Conservation (phyloP, 2,888 invertebrate species). For the Athetis lepigone region DNA sequence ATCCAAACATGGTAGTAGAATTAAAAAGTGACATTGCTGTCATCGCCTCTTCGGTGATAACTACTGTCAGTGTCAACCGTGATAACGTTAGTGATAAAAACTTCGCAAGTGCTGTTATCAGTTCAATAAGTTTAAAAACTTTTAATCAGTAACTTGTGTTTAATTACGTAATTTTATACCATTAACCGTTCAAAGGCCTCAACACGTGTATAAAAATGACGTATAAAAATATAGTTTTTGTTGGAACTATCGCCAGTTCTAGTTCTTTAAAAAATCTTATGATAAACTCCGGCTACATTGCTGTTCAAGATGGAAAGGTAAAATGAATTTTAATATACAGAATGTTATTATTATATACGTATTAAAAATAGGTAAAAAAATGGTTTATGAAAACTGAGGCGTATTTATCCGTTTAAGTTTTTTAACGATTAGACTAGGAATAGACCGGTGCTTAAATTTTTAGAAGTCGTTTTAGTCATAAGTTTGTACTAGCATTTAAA, state of each 20-base stretch:
- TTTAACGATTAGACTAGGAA: no score
- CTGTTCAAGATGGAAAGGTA: slow-evolving; percentile 91
- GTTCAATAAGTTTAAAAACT: slow-evolving; percentile 12
- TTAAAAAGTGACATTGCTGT: slow-evolving; percentile 16
- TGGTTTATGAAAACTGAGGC: no score
- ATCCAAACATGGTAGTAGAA: slow-evolving; percentile 7
- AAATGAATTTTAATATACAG: slow-evolving; percentile 32
- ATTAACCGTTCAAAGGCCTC: slow-evolving; percentile 19
- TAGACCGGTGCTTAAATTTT: no score
- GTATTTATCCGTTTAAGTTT: no score
- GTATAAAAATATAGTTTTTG: slow-evolving; percentile 71
- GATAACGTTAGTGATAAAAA: slow-evolving; percentile 18
- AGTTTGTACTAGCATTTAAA: no score
- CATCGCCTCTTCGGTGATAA: no score
- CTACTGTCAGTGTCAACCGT: no score
- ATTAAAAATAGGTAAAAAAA: no score
- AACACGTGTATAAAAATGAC: slow-evolving; percentile 67
- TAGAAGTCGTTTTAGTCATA: no score
- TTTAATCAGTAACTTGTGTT: slow-evolving; percentile 1
- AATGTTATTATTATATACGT: no score
- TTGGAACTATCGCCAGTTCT: slow-evolving; percentile 78
- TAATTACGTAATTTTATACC: slow-evolving; percentile 31
- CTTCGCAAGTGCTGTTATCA: slow-evolving; percentile 5
- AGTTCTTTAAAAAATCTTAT: slow-evolving; percentile 68
- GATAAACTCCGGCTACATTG: slow-evolving; percentile 89